These are phyloP conservation scores for Meloidogyne hapla DNA, from an alignment of 1,140 invertebrate genomes.

Conservation along the genomic window DNA sequence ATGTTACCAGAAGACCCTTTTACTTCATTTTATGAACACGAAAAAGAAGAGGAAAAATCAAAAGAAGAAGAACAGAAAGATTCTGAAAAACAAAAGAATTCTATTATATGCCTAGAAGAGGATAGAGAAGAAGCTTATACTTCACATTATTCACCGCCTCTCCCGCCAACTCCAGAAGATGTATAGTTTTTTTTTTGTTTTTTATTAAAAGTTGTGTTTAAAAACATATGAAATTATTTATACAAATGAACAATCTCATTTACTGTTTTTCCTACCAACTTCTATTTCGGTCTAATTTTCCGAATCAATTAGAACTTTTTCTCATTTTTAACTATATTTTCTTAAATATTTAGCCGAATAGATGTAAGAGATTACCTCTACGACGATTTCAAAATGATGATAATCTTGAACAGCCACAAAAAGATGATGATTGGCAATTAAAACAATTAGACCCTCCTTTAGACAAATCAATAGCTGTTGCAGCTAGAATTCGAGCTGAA, in stretches of 20 bases:
- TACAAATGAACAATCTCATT: too few species aligned
- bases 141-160: background rate
- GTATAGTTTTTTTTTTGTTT: background rate
- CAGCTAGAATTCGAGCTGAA: background rate
- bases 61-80: background rate
- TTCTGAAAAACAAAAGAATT: background rate
- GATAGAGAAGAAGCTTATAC: background rate
- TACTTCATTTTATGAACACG: constrained; percentile 28
- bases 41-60: background rate
- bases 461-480: background rate
- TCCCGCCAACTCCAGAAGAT: background rate
- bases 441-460: background rate
- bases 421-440: background rate
- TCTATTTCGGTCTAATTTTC: too few species aligned
- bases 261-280: too few species aligned
- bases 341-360: background rate
- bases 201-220: too few species aligned
- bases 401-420: background rate
- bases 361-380: background rate
- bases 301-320: too few species aligned
- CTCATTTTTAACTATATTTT: too few species aligned
- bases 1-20: constrained; percentile 39
- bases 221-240: too few species aligned
- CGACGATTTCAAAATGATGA: background rate
- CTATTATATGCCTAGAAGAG: constrained; percentile 1